Conservation (phyloP, 2,797 vertebrate species). For the Micrastur ruficollis region DNA sequence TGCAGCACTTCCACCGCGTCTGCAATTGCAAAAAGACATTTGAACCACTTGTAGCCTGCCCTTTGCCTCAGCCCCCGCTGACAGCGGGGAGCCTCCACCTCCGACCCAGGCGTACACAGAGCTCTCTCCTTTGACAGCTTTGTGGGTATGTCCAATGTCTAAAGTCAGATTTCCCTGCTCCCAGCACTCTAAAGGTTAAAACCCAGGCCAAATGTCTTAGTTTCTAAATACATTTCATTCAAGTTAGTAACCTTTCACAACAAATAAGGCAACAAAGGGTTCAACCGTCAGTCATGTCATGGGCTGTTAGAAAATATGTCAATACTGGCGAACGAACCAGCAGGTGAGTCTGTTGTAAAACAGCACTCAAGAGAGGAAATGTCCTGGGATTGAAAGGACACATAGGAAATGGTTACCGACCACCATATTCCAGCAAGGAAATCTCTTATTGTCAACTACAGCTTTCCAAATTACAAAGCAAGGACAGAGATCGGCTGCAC, state of each 20-base stretch:
- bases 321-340: background rate
- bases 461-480: background rate
- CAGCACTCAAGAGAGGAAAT: background rate
- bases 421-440: background rate
- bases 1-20: rapidly evolving
- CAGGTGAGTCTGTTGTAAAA: background rate
- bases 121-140: background rate
- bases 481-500: rapidly evolving
- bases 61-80: background rate
- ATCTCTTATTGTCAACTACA: background rate
- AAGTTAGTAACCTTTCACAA: background rate
- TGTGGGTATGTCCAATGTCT: background rate
- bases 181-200: background rate
- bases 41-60: background rate
- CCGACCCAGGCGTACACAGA: rapidly evolving
- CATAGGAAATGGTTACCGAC: background rate
- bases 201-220: background rate
- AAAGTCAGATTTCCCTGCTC: background rate
- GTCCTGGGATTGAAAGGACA: background rate
- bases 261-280: background rate
- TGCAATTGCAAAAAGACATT: background rate
- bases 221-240: background rate
- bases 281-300: background rate
- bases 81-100: background rate
- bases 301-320: background rate